Evolutionary conservation across 2,888 invertebrate genomes (phyloP).

Genomic region (Agrotis exclamationis): DNA sequence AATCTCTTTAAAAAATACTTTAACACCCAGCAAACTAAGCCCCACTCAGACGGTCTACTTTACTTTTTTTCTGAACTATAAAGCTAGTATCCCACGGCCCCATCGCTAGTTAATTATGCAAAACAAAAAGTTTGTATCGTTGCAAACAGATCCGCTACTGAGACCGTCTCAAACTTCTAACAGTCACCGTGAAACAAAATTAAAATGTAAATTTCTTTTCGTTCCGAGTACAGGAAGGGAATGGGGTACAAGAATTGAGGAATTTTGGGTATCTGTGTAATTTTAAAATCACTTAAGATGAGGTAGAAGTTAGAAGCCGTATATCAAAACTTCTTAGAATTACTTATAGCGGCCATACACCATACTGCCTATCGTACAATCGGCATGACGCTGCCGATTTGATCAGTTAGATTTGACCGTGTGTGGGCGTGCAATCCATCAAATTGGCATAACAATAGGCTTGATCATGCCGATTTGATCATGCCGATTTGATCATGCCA

Average conservation of each 20-base stretch:
- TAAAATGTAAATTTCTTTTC: slow-evolving; percentile 83
- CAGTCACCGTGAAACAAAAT: slow-evolving; percentile 75
- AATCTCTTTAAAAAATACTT: slow-evolving; percentile 19
- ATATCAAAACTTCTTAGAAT: too few relatives aligned
- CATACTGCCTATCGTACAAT: too few relatives aligned
- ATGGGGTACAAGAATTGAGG: slow-evolving; percentile 56
- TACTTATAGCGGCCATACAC: too few relatives aligned
- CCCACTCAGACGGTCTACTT: neutral
- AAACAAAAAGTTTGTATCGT: slow-evolving; percentile 65
- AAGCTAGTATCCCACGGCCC: slow-evolving; percentile 19
- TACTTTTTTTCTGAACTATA: slow-evolving; percentile 13
- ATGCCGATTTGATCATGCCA: too few relatives aligned
- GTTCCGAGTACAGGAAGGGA: slow-evolving; percentile 45
- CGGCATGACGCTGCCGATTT: too few relatives aligned
- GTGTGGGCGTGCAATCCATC: too few relatives aligned
- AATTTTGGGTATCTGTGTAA: neutral
- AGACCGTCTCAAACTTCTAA: slow-evolving; percentile 57
- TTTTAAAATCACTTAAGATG: too few relatives aligned
- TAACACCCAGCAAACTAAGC: neutral
- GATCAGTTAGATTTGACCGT: too few relatives aligned
- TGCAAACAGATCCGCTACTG: slow-evolving; percentile 64
- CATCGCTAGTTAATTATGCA: slow-evolving; percentile 63
- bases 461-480: too few relatives aligned
- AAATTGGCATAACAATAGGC: too few relatives aligned
- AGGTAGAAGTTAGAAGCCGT: too few relatives aligned